phyloP scores from a whole-genome alignment of 1,140 invertebrate genomes.

The Varroa destructor region DNA sequence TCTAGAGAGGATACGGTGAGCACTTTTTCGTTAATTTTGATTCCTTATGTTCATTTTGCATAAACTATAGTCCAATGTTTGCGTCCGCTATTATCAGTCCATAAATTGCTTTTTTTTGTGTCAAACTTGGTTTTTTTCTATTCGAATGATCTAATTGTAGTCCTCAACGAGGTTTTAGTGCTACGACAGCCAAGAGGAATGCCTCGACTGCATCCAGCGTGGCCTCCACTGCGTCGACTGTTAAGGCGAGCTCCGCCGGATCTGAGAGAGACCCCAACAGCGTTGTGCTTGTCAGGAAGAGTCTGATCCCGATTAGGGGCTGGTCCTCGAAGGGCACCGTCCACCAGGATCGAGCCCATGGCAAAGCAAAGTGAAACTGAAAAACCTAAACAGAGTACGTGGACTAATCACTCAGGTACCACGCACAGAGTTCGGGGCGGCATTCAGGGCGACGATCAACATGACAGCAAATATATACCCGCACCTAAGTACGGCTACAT shows the following conservation, averaged over 20 bases:
- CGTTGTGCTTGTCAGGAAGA: slow-evolving; percentile 23
- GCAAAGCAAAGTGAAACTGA: not conserved
- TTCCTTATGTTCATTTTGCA: too few relatives aligned
- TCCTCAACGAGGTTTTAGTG: slow-evolving; percentile 2
- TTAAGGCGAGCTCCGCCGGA: slow-evolving; percentile 4
- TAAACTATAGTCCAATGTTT: too few relatives aligned
- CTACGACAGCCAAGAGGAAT: slow-evolving; percentile 1
- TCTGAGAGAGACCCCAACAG: slow-evolving; percentile 21
- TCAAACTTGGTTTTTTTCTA: too few relatives aligned
- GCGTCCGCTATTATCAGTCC: too few relatives aligned
- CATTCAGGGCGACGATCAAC: not conserved
- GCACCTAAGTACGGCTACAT: not conserved
- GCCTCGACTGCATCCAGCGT: slow-evolving; percentile 19
- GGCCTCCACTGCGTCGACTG: slow-evolving; percentile 13
- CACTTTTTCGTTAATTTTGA: too few relatives aligned
- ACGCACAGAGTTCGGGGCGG: not conserved
- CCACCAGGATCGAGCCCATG: not conserved
- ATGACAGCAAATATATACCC: not conserved
- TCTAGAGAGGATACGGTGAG: too few relatives aligned
- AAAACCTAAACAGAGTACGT: not conserved
- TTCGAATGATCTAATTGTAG: not conserved
- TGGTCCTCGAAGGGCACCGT: slow-evolving; percentile 4
- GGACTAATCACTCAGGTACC: not conserved
- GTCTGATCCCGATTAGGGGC: slow-evolving; percentile 25
- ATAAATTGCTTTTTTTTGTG: too few relatives aligned